Percentiles rank a stretch among this genome's conserved stretches.
Evolutionary conservation across 2,797 vertebrate species (phyloP).

Genomic region (Thunnus albacares): DNA sequence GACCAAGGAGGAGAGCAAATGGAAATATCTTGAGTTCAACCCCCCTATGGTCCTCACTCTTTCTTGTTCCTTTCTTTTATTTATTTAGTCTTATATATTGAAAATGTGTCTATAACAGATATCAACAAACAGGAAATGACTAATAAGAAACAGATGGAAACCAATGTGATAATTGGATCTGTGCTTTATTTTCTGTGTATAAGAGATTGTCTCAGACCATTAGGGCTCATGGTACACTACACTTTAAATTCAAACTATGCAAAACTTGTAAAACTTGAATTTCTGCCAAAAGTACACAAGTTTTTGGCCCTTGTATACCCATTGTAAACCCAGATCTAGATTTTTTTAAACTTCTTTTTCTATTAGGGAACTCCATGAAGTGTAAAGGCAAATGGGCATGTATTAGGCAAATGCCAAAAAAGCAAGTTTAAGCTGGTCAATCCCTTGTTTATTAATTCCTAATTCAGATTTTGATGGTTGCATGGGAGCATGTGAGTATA

Average conservation of each 20-base stretch:
- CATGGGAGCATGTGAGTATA: slow-evolving; percentile 26
- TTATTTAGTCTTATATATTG: slow-evolving; percentile 11
- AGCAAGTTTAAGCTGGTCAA: background rate
- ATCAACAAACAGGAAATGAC: slow-evolving; percentile 40
- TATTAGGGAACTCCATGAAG: too few relatives aligned
- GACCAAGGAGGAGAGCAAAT: slow-evolving; percentile 43
- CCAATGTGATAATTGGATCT: slow-evolving; percentile 31
- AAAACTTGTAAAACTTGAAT: background rate
- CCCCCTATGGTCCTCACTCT: background rate
- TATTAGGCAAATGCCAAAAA: slow-evolving; percentile 3
- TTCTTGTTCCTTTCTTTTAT: background rate
- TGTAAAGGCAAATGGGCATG: background rate
- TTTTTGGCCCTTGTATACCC: background rate
- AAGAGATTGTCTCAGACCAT: background rate
- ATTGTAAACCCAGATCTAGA: background rate
- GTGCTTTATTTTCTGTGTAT: slow-evolving; percentile 25
- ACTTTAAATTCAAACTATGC: background rate
- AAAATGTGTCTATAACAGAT: slow-evolving; percentile 2
- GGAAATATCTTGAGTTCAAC: slow-evolving; percentile 34
- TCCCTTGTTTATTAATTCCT: background rate
- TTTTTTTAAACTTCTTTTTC: background rate
- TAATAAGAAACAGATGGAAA: slow-evolving; percentile 28
- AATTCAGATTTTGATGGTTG: slow-evolving; percentile 3
- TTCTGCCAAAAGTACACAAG: background rate
- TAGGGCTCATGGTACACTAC: background rate